These are phyloP conservation scores for Eupristina koningsbergeri DNA, from an alignment of 1,140 invertebrate genomes.

Conservation along the genomic window DNA sequence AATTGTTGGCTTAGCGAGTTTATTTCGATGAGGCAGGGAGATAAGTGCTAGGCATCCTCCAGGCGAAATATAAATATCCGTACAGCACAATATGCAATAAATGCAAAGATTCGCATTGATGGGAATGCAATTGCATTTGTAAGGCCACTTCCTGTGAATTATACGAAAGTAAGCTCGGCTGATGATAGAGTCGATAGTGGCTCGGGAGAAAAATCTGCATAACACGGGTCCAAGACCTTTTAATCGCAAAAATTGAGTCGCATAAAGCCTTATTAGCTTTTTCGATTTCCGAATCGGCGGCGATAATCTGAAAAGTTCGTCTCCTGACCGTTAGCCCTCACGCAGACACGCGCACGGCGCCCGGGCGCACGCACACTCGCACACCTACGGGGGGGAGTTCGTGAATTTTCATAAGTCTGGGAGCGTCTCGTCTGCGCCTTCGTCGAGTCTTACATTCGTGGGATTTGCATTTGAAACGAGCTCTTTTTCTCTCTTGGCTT, in stretches of 20 bases:
- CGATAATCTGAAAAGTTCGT: not conserved
- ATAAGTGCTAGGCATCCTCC: too few species aligned
- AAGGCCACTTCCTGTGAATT: too few species aligned
- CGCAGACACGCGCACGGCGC: too few species aligned
- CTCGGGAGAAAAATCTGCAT: not conserved
- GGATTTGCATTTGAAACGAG: constrained; percentile 49
- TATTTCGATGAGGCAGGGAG: too few species aligned
- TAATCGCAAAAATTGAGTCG: not conserved
- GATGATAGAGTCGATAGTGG: not conserved
- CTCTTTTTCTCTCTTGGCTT: not conserved
- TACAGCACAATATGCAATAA: too few species aligned
- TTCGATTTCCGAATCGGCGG: not conserved
- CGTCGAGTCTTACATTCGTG: not conserved
- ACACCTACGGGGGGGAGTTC: too few species aligned
- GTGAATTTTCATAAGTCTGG: constrained; percentile 45
- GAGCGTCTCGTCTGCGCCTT: constrained; percentile 1
- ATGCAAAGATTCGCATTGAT: too few species aligned
- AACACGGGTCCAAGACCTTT: not conserved
- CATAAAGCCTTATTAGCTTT: not conserved
- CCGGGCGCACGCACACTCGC: too few species aligned
- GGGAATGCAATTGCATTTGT: too few species aligned
- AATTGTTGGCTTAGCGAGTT: too few species aligned
- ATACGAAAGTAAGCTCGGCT: too few species aligned
- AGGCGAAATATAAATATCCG: too few species aligned
- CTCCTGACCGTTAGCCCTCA: not conserved